These are phyloP conservation scores for Poecilia wingei DNA, from an alignment of 2,797 vertebrate species.

Conservation along the genomic window DNA sequence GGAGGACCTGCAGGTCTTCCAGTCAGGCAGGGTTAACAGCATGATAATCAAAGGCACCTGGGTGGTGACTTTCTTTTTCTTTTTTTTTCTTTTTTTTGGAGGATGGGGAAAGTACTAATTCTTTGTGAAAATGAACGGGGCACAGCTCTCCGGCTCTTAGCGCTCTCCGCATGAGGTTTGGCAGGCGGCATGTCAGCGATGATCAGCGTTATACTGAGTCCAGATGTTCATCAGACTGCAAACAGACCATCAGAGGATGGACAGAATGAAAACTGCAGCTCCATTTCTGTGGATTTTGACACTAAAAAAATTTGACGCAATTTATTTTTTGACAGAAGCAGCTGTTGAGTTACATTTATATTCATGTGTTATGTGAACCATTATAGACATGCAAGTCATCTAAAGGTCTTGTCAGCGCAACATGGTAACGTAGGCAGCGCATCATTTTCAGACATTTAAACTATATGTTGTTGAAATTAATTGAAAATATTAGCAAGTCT, in stretches of 20 bases:
- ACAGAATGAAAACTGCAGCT: neutral
- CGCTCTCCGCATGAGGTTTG: conserved; percentile 4
- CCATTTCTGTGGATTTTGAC: neutral
- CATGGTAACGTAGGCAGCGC: no score
- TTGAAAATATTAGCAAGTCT: neutral
- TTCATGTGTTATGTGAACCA: neutral
- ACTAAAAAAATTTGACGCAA: neutral
- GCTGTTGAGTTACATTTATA: neutral
- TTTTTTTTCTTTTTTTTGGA: neutral
- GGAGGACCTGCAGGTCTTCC: neutral
- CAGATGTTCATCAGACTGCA: conserved; percentile 20
- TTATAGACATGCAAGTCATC: no score
- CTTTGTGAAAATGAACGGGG: conserved; percentile 13
- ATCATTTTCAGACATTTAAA: no score
- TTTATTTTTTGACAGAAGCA: neutral
- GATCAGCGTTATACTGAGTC: conserved; percentile 2
- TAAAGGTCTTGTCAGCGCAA: neutral
- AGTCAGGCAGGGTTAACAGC: conserved; percentile 22
- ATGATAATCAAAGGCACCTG: conserved; percentile 12
- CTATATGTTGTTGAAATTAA: neutral
- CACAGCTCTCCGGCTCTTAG: conserved; percentile 9
- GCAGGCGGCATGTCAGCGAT: conserved; percentile 2
- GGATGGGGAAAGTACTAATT: neutral
- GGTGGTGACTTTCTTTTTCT: neutral
- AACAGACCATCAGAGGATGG: neutral